A percentile compares a stretch with the other conserved stretches of the same genome.
phyloP scores from a whole-genome alignment of 1,140 invertebrate genomes.

The Drosophila neocordata region DNA sequence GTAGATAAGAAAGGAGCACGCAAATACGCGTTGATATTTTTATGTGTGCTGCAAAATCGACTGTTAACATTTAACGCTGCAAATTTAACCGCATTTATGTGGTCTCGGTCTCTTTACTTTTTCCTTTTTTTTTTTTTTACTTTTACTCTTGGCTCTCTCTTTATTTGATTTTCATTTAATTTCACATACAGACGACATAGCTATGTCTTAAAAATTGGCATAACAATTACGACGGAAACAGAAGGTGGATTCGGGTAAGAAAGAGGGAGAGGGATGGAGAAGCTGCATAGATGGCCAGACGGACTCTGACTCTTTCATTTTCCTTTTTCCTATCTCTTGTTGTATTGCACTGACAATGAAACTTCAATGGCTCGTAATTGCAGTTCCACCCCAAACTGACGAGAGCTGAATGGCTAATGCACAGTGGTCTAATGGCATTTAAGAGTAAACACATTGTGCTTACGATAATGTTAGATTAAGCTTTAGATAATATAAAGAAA shows the following conservation, averaged over 20 bases:
- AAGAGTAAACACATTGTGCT: neutral
- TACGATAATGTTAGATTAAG: too few species aligned
- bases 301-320: neutral
- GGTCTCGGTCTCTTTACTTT: slow-evolving; percentile 29
- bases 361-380: slow-evolving; percentile 30
- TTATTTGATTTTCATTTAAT: slow-evolving; percentile 62
- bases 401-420: neutral
- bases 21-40: slow-evolving; percentile 77
- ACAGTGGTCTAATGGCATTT: neutral
- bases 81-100: slow-evolving; percentile 72
- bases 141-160: slow-evolving; percentile 21
- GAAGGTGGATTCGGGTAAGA: neutral
- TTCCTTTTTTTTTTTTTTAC: neutral
- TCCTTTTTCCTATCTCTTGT: neutral
- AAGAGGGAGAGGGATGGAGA: neutral
- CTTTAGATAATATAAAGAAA: too few species aligned
- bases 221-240: slow-evolving; percentile 23
- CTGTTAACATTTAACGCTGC: slow-evolving; percentile 80
- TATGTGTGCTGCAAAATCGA: slow-evolving; percentile 68
- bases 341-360: slow-evolving; percentile 24
- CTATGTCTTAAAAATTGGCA: slow-evolving; percentile 12
- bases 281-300: neutral
- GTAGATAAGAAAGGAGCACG: slow-evolving; percentile 45
- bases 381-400: slow-evolving; percentile 8
- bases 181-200: neutral